Evolutionary conservation across 2,888 invertebrate species (phyloP), one percentile per base, ranked within the genome.

Genomic region (Cantharis nigra): DNA sequence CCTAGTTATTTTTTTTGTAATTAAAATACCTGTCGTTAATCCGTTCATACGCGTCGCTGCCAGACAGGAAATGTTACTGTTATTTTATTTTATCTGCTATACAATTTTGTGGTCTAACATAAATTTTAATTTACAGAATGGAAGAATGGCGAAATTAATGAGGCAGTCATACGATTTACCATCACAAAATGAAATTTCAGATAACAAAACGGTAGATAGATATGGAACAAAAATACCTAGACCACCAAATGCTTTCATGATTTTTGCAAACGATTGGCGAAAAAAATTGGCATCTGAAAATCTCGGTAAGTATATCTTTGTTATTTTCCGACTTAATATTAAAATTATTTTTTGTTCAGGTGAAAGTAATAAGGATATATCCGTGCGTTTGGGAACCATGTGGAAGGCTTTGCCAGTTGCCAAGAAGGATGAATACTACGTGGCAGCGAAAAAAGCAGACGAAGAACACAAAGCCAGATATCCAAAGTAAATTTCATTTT

Each of bases 171-270:
- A n/a, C 2, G 49, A 49, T 7, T 5, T 9, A 7, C n/a, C 49
- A 9, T 13, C n/a, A 49, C n/a, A 13, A n/a, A 49, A 7, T 0
- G 49, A 49, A 49, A 2, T n/a, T 33, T 33, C 14, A n/a, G 49
- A 77, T 73, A 73, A 67, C 70, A 28, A 78, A 76, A 70, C 62
- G 33, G 64, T 67, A 67, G 33, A 72, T 73, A 78, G 67, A 74
- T 16, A 67, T 9, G 26, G 16, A 9, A n/a, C 69, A 69, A 88
- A 87, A 83, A 87, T 88, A 73, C 87, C 87, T 10, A 85, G 89
- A 71, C 90, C 90, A 9, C 89, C 89, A 1, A 90, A 90, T 83
- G 90, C 90, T 3, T 91, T 90, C 82, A 90, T 90, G 90, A 87
- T 90, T 72, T 91, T 90, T 83, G 89, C 90, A 2, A 89, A 89